Evolutionary conservation across 2,888 invertebrate genomes (phyloP), one percentile per base, ranked within the genome.

Genomic region (Aleiodes leptofemur): DNA sequence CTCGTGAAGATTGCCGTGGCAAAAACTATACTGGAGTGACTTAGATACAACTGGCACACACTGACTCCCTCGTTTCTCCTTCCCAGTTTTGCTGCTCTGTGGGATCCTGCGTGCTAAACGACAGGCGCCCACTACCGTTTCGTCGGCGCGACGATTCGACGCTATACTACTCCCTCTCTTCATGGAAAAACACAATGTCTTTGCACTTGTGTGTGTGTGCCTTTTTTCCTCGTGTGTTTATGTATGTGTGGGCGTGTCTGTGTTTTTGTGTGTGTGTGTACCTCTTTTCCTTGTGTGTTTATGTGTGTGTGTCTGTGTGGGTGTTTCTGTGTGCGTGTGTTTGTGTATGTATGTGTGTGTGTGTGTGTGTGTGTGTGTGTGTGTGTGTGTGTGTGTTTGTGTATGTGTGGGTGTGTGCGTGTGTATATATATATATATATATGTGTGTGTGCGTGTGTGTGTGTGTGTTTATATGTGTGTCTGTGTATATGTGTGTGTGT

Each of bases 21-120:
- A 72, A 34, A 23, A 74, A 69, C 74, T 73, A 76, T 64, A 71
- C 76, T 76, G 74, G 77, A 59, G 74, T 59, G 68, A 51, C 74
- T 71, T 3, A 23, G 23, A 14, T 23, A 23, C 23, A 43, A 64
- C 64, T 64, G 64, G 64, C 29, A n/a, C 5, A 31, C 68, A n/a
- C n/a, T 29, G 13, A 11, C 13, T 9, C 51, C 72, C 23, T 71
- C 75, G 82, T 81, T 82, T 81, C 79, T 78, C 80, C 79, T 79
- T 79, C 81, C 79, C 78, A n/a, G 78, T 23, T 23, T 23, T 23
- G 79, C 7, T 80, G 81, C 80, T 78, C 77, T 76, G 23, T 23
- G 23, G 80, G 86, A 86, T 86, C 86, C 87, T 86, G 86, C 86
- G 87, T 86, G 86, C 83, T 86, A 83, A 86, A 85, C 85, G 82